Percentiles rank a stretch among this genome's conserved stretches.
Evolutionary conservation across 2,888 invertebrate species (phyloP).

Genomic region (Melanchra persicariae): DNA sequence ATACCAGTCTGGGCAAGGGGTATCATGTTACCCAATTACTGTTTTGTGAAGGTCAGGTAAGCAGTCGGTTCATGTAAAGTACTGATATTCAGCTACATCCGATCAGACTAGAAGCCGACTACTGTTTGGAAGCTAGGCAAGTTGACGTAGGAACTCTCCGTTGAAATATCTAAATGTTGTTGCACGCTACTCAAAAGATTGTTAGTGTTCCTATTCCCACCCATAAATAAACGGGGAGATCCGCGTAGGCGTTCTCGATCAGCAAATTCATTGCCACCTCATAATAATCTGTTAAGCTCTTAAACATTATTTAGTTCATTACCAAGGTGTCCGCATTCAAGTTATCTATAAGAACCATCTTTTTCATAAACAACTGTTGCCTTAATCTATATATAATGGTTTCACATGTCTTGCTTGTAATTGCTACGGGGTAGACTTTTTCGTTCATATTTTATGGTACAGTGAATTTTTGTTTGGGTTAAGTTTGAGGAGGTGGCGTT

Average conservation of each 20-base stretch:
- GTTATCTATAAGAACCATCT: constrained; percentile 83
- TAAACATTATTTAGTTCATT: constrained; percentile 45
- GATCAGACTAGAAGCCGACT: no score
- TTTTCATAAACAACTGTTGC: constrained; percentile 79
- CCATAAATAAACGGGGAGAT: background rate
- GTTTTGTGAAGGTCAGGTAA: no score
- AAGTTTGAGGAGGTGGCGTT: constrained; percentile 63
- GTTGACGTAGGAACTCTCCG: no score
- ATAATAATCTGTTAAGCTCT: constrained; percentile 38
- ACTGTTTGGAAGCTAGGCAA: no score
- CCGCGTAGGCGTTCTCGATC: constrained; percentile 30
- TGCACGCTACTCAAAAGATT: background rate
- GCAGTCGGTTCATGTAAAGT: no score
- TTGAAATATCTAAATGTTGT: no score
- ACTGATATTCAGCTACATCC: no score
- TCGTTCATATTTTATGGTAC: constrained; percentile 88
- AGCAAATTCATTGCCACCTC: constrained; percentile 42
- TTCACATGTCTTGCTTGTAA: constrained; percentile 88
- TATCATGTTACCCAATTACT: no score
- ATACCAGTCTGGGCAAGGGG: no score
- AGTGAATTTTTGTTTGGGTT: constrained; percentile 71
- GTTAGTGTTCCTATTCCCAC: background rate
- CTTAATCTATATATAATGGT: constrained; percentile 90
- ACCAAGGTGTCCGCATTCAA: constrained; percentile 50
- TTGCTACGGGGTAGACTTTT: constrained; percentile 84